Conservation (phyloP, 2,888 invertebrate genomes). For the Philereme transversata region DNA sequence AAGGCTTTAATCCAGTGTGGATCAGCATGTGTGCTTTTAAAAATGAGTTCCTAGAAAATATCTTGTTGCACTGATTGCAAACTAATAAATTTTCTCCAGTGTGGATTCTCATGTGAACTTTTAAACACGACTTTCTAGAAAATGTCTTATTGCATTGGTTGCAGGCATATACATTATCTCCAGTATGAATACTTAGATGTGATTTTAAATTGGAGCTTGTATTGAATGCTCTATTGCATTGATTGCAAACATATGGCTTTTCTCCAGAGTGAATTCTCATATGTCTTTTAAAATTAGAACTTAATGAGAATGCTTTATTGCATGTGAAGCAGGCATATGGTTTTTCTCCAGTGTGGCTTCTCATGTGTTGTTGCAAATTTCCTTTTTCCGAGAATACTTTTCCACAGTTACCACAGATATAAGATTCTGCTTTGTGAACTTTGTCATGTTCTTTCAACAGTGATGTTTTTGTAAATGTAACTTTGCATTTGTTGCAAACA, state of each 20-base stretch:
- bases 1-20: constrained; percentile 13
- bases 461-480: constrained; percentile 5
- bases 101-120: constrained; percentile 13
- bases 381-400: constrained; percentile 13
- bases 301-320: constrained; percentile 12
- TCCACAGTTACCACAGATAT: constrained; percentile 11
- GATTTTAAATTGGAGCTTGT: constrained; percentile 18
- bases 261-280: constrained; percentile 8
- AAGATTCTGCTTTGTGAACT: constrained; percentile 6
- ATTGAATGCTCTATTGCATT: constrained; percentile 9
- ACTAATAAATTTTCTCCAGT: constrained; percentile 15
- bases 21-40: constrained; percentile 11
- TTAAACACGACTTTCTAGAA: constrained; percentile 12
- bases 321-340: constrained; percentile 15
- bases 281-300: constrained; percentile 10
- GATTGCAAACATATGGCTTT: constrained; percentile 11
- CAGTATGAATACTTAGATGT: constrained; percentile 12
- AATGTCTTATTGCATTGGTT: constrained; percentile 16
- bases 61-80: constrained; percentile 11
- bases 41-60: constrained; percentile 12
- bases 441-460: constrained; percentile 5
- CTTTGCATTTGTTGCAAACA: constrained; percentile 5
- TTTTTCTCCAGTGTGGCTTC: constrained; percentile 14
- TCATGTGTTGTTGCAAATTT: constrained; percentile 16
- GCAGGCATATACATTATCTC: constrained; percentile 11